Evolutionary conservation across 92 coral and sea anemone species (phyloP), one percentile per base, ranked within the genome.

Genomic region (Palythoa heliodiscus): DNA sequence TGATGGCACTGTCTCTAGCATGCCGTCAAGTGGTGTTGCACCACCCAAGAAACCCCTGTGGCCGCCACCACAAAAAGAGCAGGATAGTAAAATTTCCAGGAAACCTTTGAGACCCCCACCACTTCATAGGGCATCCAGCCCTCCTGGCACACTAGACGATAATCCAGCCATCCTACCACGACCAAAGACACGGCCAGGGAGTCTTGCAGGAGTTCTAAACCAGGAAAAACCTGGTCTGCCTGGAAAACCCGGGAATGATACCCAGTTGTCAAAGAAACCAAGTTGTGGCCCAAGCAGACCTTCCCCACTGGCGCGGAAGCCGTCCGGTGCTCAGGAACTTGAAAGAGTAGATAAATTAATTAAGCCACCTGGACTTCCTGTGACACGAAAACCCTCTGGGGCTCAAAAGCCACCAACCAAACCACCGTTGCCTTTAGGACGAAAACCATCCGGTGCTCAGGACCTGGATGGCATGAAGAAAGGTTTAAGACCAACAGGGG

Each of bases 141-240:
- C 82, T 13, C 82, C 82, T 7, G 82, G 82, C 15, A 66, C 82
- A 57, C 52, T 76, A 11, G 82, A 76, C 12, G 68, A 43, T 57
- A 76, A 40, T 7, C 68, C 52, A 35, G 68, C 69, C 6, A 3
- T 47, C 40, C 48, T 63, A 52, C 84, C 84, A 11, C 84, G 52
- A 48, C 40, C 73, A 80, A 80, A 80, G 61, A 58, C 84, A 14
- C 66, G 91, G 47, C 91, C 91, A 66, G 86, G 75, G 47, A 89
- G 91, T 61, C 91, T 85, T 66, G 91, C 89, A 67, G 91, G 91
- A 47, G 29, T 85, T 64, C 69, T 85, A 23, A 87, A 72, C 39
- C 87, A 85, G 74, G 84, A 66, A 48, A 80, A 80, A 52, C 73
- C 84, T 4, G 74, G 73, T 52, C 15, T 63, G 2, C 47, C 84